A percentile compares a stretch with the other conserved stretches of the same genome.
phyloP scores from a whole-genome alignment of 2,113 vertebrate genomes.

The Stegostoma tigrinum region DNA sequence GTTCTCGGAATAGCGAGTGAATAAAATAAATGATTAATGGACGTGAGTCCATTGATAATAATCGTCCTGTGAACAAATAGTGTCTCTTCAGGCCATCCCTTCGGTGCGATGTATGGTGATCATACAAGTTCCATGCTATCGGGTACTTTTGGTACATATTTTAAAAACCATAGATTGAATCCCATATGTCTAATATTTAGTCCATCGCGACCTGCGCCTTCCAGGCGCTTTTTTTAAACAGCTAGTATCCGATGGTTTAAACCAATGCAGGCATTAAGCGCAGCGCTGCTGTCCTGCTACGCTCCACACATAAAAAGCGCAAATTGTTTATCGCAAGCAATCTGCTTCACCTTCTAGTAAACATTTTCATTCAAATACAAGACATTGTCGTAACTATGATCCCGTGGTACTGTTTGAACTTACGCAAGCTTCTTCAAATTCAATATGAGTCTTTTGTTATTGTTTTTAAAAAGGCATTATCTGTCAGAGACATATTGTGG shows the following conservation, averaged over 20 bases:
- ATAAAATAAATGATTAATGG: slow-evolving; percentile 17
- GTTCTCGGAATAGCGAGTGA: not conserved
- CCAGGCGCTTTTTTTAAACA: not conserved
- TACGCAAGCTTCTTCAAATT: not conserved
- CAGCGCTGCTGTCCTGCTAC: not conserved
- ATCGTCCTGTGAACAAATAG: not conserved
- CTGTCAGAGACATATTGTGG: not conserved
- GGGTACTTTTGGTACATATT: not conserved
- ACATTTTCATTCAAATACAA: not conserved
- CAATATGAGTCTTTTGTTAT: not conserved
- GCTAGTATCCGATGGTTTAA: not conserved
- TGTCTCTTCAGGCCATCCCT: not conserved
- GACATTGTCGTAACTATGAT: not conserved
- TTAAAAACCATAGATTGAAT: too few relatives aligned
- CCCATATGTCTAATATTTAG: not conserved
- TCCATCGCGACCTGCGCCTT: not conserved
- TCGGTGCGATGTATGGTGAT: not conserved
- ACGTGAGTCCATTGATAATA: not conserved
- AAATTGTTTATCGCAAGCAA: not conserved
- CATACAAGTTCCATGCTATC: not conserved
- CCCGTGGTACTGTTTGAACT: not conserved
- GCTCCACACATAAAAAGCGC: not conserved
- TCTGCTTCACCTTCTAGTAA: not conserved
- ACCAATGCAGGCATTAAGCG: not conserved
- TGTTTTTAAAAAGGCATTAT: not conserved